Conservation (phyloP, 2,888 invertebrate genomes). For the Archips crataeganus region DNA sequence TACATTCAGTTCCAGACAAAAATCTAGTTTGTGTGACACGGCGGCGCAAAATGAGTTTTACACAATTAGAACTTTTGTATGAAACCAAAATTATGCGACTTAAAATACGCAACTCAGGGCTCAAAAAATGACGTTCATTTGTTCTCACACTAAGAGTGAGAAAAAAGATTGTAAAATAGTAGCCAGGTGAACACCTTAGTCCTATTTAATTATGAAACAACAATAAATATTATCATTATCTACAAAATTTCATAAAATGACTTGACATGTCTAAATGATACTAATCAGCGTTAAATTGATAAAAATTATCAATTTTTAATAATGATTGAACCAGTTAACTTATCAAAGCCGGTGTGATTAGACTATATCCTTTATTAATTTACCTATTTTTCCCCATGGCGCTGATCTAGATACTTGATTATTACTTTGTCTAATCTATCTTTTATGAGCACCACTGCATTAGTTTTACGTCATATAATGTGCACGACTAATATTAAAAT, state of each 20-base stretch:
- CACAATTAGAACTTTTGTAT: no score
- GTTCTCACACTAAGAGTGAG: no score
- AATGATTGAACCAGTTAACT: slow-evolving; percentile 29
- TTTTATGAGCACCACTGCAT: not conserved
- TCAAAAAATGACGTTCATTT: no score
- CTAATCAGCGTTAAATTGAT: slow-evolving; percentile 17
- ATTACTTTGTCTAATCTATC: not conserved
- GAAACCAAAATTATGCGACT: no score
- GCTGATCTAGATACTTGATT: not conserved
- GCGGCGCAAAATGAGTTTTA: no score
- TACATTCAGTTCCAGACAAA: no score
- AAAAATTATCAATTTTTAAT: slow-evolving; percentile 28
- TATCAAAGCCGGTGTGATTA: slow-evolving; percentile 21
- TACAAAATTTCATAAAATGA: not conserved
- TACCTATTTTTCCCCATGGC: not conserved
- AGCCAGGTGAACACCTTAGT: not conserved
- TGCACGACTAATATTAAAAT: no score
- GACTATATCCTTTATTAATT: not conserved
- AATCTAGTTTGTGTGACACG: no score
- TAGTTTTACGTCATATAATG: not conserved
- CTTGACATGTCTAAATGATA: slow-evolving; percentile 3
- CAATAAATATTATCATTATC: not conserved
- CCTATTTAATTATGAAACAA: not conserved
- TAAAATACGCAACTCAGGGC: no score
- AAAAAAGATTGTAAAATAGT: no score